A percentile compares a stretch with the other conserved stretches of the same genome.
phyloP scores from a whole-genome alignment of 2,797 vertebrate species.

The Carapus acus region DNA sequence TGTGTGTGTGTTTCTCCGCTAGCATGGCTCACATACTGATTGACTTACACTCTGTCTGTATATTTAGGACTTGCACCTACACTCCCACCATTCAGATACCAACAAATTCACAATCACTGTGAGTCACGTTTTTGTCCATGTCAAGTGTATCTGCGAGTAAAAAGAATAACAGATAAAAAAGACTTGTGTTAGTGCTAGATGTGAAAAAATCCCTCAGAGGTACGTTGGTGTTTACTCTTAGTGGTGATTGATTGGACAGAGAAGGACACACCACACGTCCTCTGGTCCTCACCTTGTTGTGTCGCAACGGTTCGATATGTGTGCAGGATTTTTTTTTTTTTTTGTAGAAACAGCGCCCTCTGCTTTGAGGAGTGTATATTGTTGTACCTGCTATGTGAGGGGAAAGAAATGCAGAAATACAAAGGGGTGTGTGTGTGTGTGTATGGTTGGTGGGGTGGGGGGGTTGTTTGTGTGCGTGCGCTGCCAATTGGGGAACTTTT shows the following conservation, averaged over 20 bases:
- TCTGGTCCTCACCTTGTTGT: constrained; percentile 69
- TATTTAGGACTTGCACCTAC: constrained; percentile 50
- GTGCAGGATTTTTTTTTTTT: constrained; percentile 56
- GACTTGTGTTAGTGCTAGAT: constrained; percentile 71
- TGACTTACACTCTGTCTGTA: constrained; percentile 52
- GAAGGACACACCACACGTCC: constrained; percentile 64
- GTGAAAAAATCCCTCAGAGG: constrained; percentile 59
- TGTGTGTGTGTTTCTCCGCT: constrained; percentile 48
- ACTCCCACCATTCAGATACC: constrained; percentile 52
- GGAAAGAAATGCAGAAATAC: too few species aligned
- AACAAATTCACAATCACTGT: constrained; percentile 45
- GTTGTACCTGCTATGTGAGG: constrained; percentile 60
- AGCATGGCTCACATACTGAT: constrained; percentile 45
- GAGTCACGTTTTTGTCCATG: constrained; percentile 64
- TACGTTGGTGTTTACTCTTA: constrained; percentile 60
- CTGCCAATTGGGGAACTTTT: too few species aligned
- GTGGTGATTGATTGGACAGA: constrained; percentile 59
- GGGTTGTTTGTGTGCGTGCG: too few species aligned
- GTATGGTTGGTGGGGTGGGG: too few species aligned
- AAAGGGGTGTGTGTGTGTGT: too few species aligned
- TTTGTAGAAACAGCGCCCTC: constrained; percentile 63
- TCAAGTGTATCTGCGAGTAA: constrained; percentile 55
- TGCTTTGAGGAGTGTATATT: constrained; percentile 58
- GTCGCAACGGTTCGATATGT: constrained; percentile 63
- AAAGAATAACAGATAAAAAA: constrained; percentile 40